Conservation (phyloP, 2,797 vertebrate species). For the Rhinophrynus dorsalis region DNA sequence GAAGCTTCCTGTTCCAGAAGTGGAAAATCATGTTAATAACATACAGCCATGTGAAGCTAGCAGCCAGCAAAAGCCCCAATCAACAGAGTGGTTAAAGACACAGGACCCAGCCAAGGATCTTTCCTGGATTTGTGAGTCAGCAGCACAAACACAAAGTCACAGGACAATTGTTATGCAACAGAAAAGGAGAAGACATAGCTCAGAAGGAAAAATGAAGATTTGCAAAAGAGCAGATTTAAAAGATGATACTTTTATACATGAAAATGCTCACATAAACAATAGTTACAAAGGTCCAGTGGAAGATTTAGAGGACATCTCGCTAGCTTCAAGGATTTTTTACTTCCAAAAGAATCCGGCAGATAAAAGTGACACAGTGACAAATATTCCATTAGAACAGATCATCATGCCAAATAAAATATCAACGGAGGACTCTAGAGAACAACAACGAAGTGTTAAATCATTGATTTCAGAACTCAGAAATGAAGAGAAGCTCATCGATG, state of each 20-base stretch:
- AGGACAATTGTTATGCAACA: slow-evolving; percentile 54
- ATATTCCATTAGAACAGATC: background rate
- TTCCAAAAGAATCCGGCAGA: background rate
- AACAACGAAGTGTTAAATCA: background rate
- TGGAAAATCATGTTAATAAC: slow-evolving; percentile 63
- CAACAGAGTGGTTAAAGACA: slow-evolving; percentile 53
- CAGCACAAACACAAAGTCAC: slow-evolving; percentile 63
- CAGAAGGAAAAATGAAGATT: slow-evolving; percentile 60
- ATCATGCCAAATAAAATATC: background rate
- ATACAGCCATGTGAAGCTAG: slow-evolving; percentile 57
- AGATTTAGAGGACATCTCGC: slow-evolving; percentile 42
- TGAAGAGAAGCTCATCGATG: slow-evolving; percentile 43
- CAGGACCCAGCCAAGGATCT: slow-evolving; percentile 50
- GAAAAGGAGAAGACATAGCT: slow-evolving; percentile 57
- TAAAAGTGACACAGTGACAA: background rate
- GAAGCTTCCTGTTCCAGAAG: slow-evolving; percentile 62
- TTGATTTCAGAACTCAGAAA: background rate
- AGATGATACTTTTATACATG: slow-evolving; percentile 58
- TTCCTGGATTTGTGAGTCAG: slow-evolving; percentile 67
- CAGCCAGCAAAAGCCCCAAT: slow-evolving; percentile 67
- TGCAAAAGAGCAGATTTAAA: slow-evolving; percentile 67
- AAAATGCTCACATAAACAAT: slow-evolving; percentile 51
- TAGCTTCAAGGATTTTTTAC: background rate
- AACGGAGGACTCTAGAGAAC: background rate
- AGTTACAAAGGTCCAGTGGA: background rate